Evolutionary conservation across 1,140 invertebrate genomes (phyloP), one percentile per base, ranked within the genome.

Genomic region (Bombus waltoni): DNA sequence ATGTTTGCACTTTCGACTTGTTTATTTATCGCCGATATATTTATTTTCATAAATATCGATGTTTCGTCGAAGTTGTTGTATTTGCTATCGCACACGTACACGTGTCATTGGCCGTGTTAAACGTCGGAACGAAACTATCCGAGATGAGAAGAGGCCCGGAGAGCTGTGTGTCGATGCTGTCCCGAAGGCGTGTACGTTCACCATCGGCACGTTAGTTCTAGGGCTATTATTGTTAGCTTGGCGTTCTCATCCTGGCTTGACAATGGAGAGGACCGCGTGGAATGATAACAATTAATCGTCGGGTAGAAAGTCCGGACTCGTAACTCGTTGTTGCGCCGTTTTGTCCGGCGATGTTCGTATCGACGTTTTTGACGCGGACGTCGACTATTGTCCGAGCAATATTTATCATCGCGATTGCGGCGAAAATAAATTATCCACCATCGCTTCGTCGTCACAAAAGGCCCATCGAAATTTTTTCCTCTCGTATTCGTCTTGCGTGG

Each of bases 281-380:
- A 66, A 85, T 66, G 83, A 85, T 85, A 85, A 84, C 83, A 81
- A 85, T 85, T 81, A 81, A 74, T 85, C 78, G 83, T 85, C 57
- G 25, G 32, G 77, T 35, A 65, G 77, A 81, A 70, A 57, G 42
- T 81, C 42, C 70, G 40, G 25, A n/a, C 77, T 40, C 75, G 83
- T 81, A 65, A 80, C 77, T 79, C 83, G 83, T 22, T 47, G 76
- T 84, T 72, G 53, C 66, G 32, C 65, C 42, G 65, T 79, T 79
- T 79, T 79, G 65, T 79, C 40, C 68, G 32, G 40, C 75, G 66
- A 79, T 62, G 32, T 70, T 38, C 76, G 57, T 71, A 84, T 84
- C 82, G 82, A 84, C 83, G 70, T 81, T 80, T 85, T 62, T 77
- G 77, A 79, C 83, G 53, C 42, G 53, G 22, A 44, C 44, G 42